These are phyloP conservation scores for Chloebia gouldiae DNA, from an alignment of 2,113 vertebrate genomes.

Conservation along the genomic window DNA sequence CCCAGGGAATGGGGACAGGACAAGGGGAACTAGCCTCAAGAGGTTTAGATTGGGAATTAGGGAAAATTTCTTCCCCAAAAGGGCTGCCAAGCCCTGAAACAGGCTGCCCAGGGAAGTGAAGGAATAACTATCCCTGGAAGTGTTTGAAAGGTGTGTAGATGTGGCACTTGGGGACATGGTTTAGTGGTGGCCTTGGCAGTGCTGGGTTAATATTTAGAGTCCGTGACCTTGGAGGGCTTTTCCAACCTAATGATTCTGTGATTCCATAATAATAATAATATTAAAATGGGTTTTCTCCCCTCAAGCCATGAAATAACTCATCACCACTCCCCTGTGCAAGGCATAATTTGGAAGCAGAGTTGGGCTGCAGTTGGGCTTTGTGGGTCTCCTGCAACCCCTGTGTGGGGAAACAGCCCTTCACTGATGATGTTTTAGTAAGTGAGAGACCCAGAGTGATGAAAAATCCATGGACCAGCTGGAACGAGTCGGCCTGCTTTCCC, in stretches of 20 bases:
- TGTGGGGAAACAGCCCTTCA: not conserved
- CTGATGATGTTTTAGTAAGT: accelerated
- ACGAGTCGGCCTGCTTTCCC: accelerated
- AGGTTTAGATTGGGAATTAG: not conserved
- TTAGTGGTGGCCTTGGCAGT: not conserved
- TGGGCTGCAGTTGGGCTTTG: not conserved
- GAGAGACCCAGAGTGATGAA: not conserved
- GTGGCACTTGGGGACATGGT: not conserved
- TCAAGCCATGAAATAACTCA: not conserved
- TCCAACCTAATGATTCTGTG: not conserved
- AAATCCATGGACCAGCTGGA: not conserved
- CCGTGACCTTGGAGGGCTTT: not conserved
- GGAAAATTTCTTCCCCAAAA: not conserved
- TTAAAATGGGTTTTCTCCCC: not conserved
- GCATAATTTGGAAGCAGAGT: not conserved
- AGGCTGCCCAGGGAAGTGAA: not conserved
- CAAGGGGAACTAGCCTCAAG: accelerated
- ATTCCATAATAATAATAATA: not conserved
- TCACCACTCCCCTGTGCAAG: not conserved
- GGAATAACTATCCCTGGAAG: not conserved
- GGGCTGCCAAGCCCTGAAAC: not conserved
- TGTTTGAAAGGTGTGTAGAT: not conserved
- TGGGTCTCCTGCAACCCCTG: not conserved
- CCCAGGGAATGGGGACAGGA: not conserved
- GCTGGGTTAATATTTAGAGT: not conserved